Evolutionary conservation across 2,113 vertebrate genomes (phyloP).

Genomic region (Poeciliopsis retropinna): DNA sequence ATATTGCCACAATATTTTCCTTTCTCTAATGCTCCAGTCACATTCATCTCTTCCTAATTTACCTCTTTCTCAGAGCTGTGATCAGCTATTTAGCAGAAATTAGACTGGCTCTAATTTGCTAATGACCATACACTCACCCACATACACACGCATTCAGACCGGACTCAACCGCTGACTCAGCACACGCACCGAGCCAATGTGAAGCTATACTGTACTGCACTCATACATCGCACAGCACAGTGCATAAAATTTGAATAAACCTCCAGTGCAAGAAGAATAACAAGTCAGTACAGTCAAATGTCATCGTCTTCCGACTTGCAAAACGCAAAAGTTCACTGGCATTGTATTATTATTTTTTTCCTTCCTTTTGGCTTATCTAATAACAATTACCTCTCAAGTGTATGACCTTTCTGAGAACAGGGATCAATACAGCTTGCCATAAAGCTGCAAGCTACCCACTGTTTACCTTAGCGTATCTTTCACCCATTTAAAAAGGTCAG

Average conservation of each 20-base stretch:
- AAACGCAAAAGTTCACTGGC: slow-evolving; percentile 50
- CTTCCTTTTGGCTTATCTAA: slow-evolving; percentile 62
- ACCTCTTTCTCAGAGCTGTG: slow-evolving; percentile 32
- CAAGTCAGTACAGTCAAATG: slow-evolving; percentile 35
- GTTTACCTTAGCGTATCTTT: slow-evolving; percentile 73
- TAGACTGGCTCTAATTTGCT: slow-evolving; percentile 53
- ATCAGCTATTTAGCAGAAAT: slow-evolving; percentile 63
- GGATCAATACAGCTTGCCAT: slow-evolving; percentile 69
- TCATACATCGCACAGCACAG: neutral
- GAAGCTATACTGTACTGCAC: neutral
- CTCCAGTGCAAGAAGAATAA: neutral
- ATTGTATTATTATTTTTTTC: slow-evolving; percentile 14
- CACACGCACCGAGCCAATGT: slow-evolving; percentile 37
- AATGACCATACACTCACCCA: slow-evolving; percentile 50
- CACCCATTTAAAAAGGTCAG: slow-evolving; percentile 77
- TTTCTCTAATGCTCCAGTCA: slow-evolving; percentile 22
- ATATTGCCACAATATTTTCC: slow-evolving; percentile 5
- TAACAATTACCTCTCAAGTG: slow-evolving; percentile 69
- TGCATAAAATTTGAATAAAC: slow-evolving; percentile 18
- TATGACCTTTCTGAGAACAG: slow-evolving; percentile 60
- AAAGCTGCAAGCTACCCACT: slow-evolving; percentile 67
- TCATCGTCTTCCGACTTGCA: slow-evolving; percentile 2
- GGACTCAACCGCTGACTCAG: slow-evolving; percentile 47
- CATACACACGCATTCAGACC: slow-evolving; percentile 25
- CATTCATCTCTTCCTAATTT: slow-evolving; percentile 30